A percentile compares a stretch with the other conserved stretches of the same genome.
Conservation (phyloP, 2,888 invertebrate genomes). For the Dicyrtoma fusca region DNA sequence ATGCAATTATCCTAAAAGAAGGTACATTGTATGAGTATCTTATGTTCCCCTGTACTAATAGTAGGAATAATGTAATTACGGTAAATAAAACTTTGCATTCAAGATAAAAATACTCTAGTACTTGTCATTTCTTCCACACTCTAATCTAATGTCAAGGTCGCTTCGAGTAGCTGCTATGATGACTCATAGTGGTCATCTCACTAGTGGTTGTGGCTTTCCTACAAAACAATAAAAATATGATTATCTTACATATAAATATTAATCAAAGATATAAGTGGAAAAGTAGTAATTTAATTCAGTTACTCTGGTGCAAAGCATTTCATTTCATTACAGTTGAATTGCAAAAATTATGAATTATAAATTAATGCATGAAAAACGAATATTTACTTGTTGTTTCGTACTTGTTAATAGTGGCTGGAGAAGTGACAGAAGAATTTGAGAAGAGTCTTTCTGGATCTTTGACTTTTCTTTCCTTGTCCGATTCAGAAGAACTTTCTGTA, state of each 20-base stretch:
- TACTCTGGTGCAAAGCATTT: not conserved
- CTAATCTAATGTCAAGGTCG: not conserved
- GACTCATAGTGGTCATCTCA: not conserved
- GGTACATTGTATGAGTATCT: too few relatives aligned
- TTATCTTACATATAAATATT: too few relatives aligned
- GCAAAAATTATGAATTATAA: not conserved
- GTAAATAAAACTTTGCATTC: too few relatives aligned
- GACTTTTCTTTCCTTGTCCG: not conserved
- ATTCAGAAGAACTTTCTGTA: not conserved
- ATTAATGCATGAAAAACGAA: not conserved
- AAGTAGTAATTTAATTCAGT: too few relatives aligned
- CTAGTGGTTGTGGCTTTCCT: constrained; percentile 1
- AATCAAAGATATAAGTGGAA: too few relatives aligned
- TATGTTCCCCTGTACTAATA: too few relatives aligned
- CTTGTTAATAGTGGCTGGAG: constrained; percentile 22
- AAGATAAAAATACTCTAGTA: too few relatives aligned
- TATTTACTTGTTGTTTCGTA: not conserved
- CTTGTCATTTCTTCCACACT: too few relatives aligned
- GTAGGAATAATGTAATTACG: too few relatives aligned
- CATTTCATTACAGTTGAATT: not conserved
- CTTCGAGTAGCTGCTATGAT: not conserved
- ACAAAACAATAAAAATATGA: not conserved
- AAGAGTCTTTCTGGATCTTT: constrained; percentile 18
- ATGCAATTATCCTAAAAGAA: too few relatives aligned
- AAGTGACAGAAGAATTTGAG: constrained; percentile 24